A percentile compares a stretch with the other conserved stretches of the same genome.
Conservation (phyloP, 2,888 invertebrate species). For the Pachycephus smyrnensis region DNA sequence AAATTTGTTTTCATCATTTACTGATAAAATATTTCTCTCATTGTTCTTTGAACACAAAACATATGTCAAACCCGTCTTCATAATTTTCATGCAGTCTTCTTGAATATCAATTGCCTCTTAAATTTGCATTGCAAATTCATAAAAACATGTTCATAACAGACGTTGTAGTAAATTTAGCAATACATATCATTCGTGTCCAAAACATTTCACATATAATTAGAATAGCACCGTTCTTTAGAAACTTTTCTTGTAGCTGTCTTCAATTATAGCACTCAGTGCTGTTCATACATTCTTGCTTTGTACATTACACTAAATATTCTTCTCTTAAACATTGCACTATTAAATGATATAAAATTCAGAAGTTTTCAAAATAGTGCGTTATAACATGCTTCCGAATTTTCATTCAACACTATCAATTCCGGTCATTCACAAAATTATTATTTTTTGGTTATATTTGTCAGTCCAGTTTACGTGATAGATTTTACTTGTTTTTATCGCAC, state of each 20-base stretch:
- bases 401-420: not conserved
- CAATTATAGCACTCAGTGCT: not conserved
- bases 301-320: not conserved
- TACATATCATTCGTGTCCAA: not conserved
- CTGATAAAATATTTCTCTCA: not conserved
- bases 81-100: not conserved
- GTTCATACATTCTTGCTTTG: not conserved
- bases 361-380: not conserved
- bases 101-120: not conserved
- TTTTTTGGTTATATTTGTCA: not conserved
- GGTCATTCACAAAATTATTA: not conserved
- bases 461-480: not conserved
- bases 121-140: not conserved
- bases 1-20: not conserved
- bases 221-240: not conserved
- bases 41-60: not conserved
- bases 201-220: not conserved
- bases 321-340: not conserved
- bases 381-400: not conserved
- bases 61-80: not conserved
- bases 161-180: not conserved
- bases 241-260: not conserved
- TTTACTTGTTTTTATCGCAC: not conserved
- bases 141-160: not conserved
- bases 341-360: not conserved